Evolutionary conservation across 1,140 invertebrate genomes (phyloP), one percentile per base, ranked within the genome.

Genomic region (Heliothis subflexa): DNA sequence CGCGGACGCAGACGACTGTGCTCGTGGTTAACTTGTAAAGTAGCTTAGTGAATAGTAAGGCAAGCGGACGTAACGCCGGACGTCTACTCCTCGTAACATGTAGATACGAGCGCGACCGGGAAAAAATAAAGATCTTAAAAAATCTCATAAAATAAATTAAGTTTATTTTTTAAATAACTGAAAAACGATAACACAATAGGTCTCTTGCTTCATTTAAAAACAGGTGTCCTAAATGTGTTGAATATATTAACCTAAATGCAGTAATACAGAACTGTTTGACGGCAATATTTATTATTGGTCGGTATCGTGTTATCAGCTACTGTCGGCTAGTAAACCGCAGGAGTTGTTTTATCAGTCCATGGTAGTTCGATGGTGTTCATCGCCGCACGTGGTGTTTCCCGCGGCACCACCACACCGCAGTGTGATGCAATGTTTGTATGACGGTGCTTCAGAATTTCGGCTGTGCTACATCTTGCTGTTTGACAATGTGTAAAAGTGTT

Each of bases 371-470:
- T 89, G 85, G 88, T 89, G 85, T 85, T 83, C 74, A 54, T 57
- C 66, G 64, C 72, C 79, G 74, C 92, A 93, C 91, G 92, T 93
- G 92, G 90, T 93, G 83, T 84, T 90, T 90, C 86, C 86, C 87
- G 88, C 88, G 85, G 81, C 77, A 66, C 74, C 80, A n/a, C 80
- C 82, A 66, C 72, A 73, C 84, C 79, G 83, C 79, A 84, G 85
- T 86, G 87, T 94, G 93, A 94, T 93, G 93, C 91, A 94, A 94
- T 93, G 85, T 92, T 91, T 89, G 89, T 81, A 81, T 90, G 91
- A 87, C 80, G 80, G 79, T 74, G 73, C 71, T 84, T 89, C 89
- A 93, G 83, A 85, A 77, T 83, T 86, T 87, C 62, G 72, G 72
- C 49, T 71, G 59, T 68, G 40, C 73, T 82, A 80, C 68, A 80